Evolutionary conservation across 1,140 invertebrate species (phyloP).

Genomic region (Apolygus lucorum): DNA sequence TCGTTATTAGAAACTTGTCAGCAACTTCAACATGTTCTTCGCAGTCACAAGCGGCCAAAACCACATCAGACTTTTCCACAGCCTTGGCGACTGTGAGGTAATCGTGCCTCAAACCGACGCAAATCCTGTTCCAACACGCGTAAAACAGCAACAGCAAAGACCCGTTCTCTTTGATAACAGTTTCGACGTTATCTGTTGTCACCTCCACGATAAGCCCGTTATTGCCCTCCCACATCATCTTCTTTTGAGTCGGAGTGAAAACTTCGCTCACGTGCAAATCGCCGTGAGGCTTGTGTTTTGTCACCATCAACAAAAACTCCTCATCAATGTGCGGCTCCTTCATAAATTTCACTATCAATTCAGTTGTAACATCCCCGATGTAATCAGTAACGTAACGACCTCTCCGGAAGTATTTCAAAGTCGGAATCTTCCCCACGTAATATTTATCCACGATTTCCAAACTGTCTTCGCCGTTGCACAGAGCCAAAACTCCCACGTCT

Average conservation of each 20-base stretch:
- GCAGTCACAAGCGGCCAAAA: neutral
- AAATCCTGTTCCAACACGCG: neutral
- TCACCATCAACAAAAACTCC: neutral
- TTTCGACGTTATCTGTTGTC: neutral
- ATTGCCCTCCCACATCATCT: neutral
- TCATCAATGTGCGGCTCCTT: neutral
- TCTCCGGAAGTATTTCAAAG: conserved; percentile 12
- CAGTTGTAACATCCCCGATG: neutral
- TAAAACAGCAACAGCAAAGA: neutral
- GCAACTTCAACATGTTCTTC: conserved; percentile 9
- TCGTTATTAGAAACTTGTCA: neutral
- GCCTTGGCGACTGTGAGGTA: neutral
- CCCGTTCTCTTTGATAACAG: neutral
- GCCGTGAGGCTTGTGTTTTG: neutral
- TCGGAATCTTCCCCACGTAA: neutral
- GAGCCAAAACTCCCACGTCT: neutral
- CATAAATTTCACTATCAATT: conserved; percentile 18
- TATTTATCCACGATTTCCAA: conserved; percentile 6
- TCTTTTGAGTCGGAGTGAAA: neutral
- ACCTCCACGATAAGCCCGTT: neutral
- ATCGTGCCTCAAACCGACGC: neutral
- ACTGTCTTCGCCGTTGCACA: conserved; percentile 8
- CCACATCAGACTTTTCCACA: neutral
- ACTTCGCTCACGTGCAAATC: neutral
- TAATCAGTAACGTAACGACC: conserved; percentile 15